phyloP scores from a whole-genome alignment of 2,113 vertebrate genomes.

The Marmota monax region DNA sequence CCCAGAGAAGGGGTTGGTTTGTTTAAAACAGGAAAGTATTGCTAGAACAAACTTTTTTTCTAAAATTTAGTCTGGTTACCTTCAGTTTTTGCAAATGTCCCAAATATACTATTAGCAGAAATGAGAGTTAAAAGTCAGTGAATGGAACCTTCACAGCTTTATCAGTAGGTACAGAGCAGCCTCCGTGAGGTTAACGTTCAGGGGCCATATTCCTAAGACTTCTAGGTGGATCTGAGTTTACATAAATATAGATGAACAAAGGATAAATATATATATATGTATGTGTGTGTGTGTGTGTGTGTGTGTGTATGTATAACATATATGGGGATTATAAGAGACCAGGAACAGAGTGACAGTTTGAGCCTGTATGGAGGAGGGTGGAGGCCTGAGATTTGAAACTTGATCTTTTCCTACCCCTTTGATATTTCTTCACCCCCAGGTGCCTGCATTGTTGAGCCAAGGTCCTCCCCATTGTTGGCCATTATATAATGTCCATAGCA shows the following conservation, averaged over 20 bases:
- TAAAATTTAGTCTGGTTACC: not conserved
- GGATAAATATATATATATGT: too few relatives aligned
- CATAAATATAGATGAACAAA: not conserved
- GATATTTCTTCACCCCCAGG: fast-evolving
- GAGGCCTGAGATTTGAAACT: not conserved
- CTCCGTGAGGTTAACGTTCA: fast-evolving
- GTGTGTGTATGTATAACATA: too few relatives aligned
- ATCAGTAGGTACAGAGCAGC: too few relatives aligned
- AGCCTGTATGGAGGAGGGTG: too few relatives aligned
- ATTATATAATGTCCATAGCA: fast-evolving
- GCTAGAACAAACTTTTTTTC: not conserved
- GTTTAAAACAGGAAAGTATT: not conserved
- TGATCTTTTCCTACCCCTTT: not conserved
- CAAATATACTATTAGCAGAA: not conserved
- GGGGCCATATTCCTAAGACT: not conserved
- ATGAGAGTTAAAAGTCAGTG: not conserved
- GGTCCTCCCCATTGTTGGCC: not conserved
- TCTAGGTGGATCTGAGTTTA: not conserved
- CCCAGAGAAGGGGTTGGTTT: not conserved
- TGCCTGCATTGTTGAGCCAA: not conserved
- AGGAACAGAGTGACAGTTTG: not conserved
- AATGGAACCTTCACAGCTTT: too few relatives aligned
- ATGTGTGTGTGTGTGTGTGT: too few relatives aligned
- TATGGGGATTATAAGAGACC: not conserved
- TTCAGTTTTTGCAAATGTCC: not conserved